Evolutionary conservation across 2,888 invertebrate species (phyloP), one percentile per base, ranked within the genome.

Genomic region (Heliconius ethilla): DNA sequence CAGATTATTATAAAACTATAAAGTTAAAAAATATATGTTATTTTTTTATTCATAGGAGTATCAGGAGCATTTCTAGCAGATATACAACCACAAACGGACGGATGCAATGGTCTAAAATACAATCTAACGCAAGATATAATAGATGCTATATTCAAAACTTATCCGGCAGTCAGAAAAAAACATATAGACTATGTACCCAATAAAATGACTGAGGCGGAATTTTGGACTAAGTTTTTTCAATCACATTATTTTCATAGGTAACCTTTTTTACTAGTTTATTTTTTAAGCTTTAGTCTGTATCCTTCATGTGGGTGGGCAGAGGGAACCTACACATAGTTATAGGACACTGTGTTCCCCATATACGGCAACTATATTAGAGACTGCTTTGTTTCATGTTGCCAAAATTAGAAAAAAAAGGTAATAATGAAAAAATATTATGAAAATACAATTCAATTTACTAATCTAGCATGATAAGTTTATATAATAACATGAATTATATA

Each of bases 191-290:
- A 98, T 91, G 99, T 99, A 62, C 99, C 99, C 51, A 96, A 97
- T 82, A 98, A 98, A 94, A 96, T 99, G 96, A 96, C 97, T 1
- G 99, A 99, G 93, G 96, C 98, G 0, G 99, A 99, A 87, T 99
- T 99, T 94, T 99, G 99, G 99, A 99, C 98, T 22, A 98, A 99
- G 88, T 99, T 99, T 94, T 99, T 99, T 95, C 99, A 99, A 90
- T 99, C 99, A 25, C 99, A 99, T 95, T 99, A 99, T 94, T 98
- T 98, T 95, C 99, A 99, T 94, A 96, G 99, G 94, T 95, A 45
- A 85, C 83, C 81, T 67, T 25, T 69, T 59, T 25, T 22, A 22
- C 6, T 51, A 18, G 7, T 33, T 37, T 55, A 6, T 55, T 15
- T 10, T 22, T 55, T 55, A 22, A 22, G 9, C 55, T 18, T 18